Percentiles rank a stretch among this genome's conserved stretches.
Conservation (phyloP, 2,113 vertebrate genomes). For the Ceuthmochares aereus region DNA sequence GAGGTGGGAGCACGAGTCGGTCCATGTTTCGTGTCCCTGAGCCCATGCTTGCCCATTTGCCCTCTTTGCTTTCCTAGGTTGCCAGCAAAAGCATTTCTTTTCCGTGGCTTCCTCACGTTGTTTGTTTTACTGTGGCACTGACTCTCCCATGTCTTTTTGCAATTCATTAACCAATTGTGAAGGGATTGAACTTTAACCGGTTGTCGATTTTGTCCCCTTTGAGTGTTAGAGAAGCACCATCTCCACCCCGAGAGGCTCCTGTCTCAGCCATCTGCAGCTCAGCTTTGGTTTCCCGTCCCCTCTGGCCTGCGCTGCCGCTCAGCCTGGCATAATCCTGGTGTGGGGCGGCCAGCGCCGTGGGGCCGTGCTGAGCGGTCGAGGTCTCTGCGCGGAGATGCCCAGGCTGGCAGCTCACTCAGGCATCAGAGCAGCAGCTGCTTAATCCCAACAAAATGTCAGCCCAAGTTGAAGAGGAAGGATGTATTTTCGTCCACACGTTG, state of each 20-base stretch:
- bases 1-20: neutral
- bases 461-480: neutral
- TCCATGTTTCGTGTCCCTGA: neutral
- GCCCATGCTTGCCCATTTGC: neutral
- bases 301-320: accelerated
- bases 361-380: neutral
- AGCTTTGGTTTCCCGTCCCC: neutral
- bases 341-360: accelerated
- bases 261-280: neutral
- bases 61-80: neutral
- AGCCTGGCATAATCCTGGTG: accelerated
- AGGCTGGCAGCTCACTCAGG: neutral
- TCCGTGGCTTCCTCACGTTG: accelerated
- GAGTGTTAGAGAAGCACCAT: neutral
- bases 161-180: neutral
- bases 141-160: neutral
- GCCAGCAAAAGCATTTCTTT: neutral
- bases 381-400: accelerated
- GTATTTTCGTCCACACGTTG: neutral
- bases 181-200: neutral
- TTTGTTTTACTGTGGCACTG: neutral
- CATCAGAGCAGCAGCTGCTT: neutral
- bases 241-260: accelerated
- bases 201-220: neutral
- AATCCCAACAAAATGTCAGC: neutral